Percentiles rank a stretch among this genome's conserved stretches.
These are phyloP conservation scores for Helarctos malayanus DNA, from an alignment of 2,797 vertebrate species.

Conservation along the genomic window DNA sequence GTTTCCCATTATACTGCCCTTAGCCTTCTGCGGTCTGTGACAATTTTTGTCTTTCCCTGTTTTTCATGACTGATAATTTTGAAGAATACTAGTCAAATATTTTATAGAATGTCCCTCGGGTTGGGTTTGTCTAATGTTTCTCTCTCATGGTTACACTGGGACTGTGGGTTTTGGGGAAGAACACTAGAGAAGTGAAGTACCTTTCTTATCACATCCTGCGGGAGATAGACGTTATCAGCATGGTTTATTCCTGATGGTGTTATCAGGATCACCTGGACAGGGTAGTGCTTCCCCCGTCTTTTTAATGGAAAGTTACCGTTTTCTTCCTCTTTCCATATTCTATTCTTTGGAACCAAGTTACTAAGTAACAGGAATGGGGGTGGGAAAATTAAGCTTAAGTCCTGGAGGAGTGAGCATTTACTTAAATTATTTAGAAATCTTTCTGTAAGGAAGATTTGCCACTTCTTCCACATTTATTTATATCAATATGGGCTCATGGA, in stretches of 20 bases:
- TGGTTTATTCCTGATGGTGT: background rate
- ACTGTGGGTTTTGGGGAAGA: background rate
- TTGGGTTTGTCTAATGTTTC: background rate
- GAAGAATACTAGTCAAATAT: background rate
- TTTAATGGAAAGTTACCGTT: background rate
- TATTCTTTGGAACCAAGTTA: background rate
- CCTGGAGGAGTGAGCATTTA: background rate
- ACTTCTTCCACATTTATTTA: background rate
- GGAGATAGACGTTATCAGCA: background rate
- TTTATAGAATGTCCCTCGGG: background rate
- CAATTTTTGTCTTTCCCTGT: background rate
- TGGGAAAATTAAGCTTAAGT: background rate
- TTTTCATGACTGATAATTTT: background rate
- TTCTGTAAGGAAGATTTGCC: background rate
- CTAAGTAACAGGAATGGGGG: background rate
- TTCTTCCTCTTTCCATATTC: background rate
- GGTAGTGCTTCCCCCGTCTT: background rate
- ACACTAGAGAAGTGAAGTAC: background rate
- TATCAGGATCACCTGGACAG: background rate
- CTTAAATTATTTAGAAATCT: background rate
- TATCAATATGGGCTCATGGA: background rate
- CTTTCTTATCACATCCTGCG: background rate
- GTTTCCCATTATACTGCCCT: background rate
- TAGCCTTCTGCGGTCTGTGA: background rate
- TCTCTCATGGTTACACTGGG: background rate